Conservation (phyloP, 2,113 vertebrate species). For the Motacilla alba region DNA sequence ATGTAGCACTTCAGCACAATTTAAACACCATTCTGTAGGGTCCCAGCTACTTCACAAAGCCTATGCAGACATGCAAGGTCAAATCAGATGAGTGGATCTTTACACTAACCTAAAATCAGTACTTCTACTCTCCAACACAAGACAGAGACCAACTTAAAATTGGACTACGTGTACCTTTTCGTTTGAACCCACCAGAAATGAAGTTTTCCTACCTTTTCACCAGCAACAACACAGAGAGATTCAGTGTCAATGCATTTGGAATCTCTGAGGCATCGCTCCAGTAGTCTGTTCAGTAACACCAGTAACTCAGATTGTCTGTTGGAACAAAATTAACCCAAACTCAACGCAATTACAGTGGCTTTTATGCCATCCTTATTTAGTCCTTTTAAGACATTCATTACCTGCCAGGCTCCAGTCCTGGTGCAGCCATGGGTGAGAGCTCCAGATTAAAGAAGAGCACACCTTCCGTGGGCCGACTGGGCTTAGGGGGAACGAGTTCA, state of each 20-base stretch:
- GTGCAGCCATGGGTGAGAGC: slow-evolving; percentile 93
- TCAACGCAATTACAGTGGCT: neutral
- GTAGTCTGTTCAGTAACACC: slow-evolving; percentile 89
- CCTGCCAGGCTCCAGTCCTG: slow-evolving; percentile 92
- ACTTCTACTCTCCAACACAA: neutral
- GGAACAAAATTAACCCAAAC: neutral
- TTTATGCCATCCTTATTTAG: neutral
- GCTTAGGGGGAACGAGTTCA: slow-evolving; percentile 92
- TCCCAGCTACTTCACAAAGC: neutral
- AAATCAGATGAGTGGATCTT: neutral
- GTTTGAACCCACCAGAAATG: neutral
- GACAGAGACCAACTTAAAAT: neutral
- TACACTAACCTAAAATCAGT: neutral
- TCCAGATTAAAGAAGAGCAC: slow-evolving; percentile 94
- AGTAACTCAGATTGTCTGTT: slow-evolving; percentile 88
- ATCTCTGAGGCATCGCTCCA: slow-evolving; percentile 93
- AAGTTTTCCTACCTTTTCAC: slow-evolving; percentile 85
- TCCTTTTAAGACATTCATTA: slow-evolving; percentile 41
- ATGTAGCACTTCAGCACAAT: neutral
- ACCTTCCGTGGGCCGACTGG: slow-evolving; percentile 90
- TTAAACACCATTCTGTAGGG: neutral
- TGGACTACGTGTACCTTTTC: rapidly evolving
- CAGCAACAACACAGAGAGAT: slow-evolving; percentile 93
- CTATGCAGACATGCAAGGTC: rapidly evolving
- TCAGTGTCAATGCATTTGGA: slow-evolving; percentile 96